These are phyloP conservation scores for Physeter macrocephalus DNA, from an alignment of 2,113 vertebrate genomes.

Conservation along the genomic window DNA sequence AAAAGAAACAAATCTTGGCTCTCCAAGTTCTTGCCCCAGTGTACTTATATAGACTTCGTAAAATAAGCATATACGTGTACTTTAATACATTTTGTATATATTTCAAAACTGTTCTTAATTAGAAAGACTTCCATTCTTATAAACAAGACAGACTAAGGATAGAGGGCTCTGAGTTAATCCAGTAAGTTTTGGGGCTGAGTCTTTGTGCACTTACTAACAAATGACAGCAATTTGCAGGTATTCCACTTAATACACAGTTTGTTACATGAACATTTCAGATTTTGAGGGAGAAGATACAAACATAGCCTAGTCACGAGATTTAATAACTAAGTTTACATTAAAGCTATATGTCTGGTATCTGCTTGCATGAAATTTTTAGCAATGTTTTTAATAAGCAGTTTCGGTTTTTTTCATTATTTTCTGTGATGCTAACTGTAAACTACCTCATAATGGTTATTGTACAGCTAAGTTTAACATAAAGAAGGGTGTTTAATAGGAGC, in stretches of 20 bases:
- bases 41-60: constrained; percentile 23
- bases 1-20: not conserved
- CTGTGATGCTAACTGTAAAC: not conserved
- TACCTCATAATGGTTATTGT: not conserved
- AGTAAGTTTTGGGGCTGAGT: constrained; percentile 32
- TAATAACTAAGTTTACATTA: constrained; percentile 24
- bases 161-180: constrained; percentile 40
- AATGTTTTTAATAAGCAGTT: not conserved
- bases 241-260: not conserved
- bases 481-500: not conserved
- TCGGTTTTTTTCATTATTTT: not conserved
- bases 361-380: constrained; percentile 23
- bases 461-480: constrained; percentile 26
- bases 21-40: constrained; percentile 46
- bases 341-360: not conserved
- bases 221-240: not conserved
- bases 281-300: constrained; percentile 22
- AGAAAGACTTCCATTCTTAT: constrained; percentile 43
- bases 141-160: constrained; percentile 48
- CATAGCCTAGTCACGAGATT: not conserved
- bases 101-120: constrained; percentile 55
- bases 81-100: constrained; percentile 46
- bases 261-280: not conserved
- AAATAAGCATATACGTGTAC: not conserved
- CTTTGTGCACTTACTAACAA: constrained; percentile 54